A percentile compares a stretch with the other conserved stretches of the same genome.
phyloP scores from a whole-genome alignment of 2,797 vertebrate species.

The Linurgus olivaceus region DNA sequence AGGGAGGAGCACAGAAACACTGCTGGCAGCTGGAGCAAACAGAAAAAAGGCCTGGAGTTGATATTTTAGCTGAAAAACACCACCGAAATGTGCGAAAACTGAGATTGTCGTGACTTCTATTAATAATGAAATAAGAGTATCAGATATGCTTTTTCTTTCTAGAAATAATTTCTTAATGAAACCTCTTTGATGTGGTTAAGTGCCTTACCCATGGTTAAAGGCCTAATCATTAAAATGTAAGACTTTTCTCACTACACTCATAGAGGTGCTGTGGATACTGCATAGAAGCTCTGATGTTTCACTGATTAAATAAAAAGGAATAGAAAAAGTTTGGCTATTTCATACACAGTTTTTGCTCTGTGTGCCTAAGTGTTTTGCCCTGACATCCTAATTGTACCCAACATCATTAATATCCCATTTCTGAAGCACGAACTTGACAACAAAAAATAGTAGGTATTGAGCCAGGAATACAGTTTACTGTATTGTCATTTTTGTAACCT shows the following conservation, averaged over 20 bases:
- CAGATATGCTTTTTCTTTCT: neutral
- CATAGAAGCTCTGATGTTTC: neutral
- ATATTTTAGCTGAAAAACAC: neutral
- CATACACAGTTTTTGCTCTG: neutral
- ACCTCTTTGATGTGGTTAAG: neutral
- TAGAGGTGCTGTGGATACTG: neutral
- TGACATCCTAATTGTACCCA: neutral
- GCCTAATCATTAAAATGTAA: neutral
- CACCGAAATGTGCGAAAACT: neutral
- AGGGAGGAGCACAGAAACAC: no score
- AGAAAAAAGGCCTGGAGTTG: neutral
- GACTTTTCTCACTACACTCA: neutral
- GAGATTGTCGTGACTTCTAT: neutral
- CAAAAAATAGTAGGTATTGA: neutral
- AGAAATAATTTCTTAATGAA: neutral
- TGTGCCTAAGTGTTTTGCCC: neutral
- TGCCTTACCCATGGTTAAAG: neutral
- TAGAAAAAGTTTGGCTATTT: rapidly evolving
- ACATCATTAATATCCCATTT: neutral
- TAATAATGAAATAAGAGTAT: neutral
- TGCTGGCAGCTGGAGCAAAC: neutral
- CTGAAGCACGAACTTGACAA: neutral
- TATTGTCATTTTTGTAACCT: neutral
- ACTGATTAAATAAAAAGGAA: neutral
- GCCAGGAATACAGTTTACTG: neutral